Evolutionary conservation across 1,140 invertebrate species (phyloP), one percentile per base, ranked within the genome.

Genomic region (Eciton burchellii): DNA sequence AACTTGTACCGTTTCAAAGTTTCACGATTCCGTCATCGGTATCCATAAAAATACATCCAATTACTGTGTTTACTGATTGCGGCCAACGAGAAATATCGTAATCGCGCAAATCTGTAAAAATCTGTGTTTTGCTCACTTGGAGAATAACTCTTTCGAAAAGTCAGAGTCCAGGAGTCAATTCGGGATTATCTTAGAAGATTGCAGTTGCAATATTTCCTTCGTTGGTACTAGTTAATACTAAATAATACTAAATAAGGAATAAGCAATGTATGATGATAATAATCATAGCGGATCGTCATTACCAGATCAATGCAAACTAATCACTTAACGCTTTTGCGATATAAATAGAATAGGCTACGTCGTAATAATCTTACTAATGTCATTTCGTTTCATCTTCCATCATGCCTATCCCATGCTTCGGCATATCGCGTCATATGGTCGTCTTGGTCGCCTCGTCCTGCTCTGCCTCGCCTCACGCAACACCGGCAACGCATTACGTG

Each of bases 311-410:
- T 4, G 14, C 49, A 56, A 26, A 45, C 16, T n/a, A 73, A 45
- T 73, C 26, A 1, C 43, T 60, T 60, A 73, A 73, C 24, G 56
- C 41, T 73, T 29, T 19, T n/a, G 43, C 4, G 12, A 62, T 49
- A 62, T 21, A 63, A 76, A 49, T 74, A 52, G 26, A 60, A 16
- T 26, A 72, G 35, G 52, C 65, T 47, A n/a, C 45, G 21, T 60
- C 29, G 26, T 72, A 49, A 82, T 77, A 86, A 86, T 84, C 43
- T 45, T 90, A 92, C 87, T 91, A 91, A 92, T 92, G 54, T 87
- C 85, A 70, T 86, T 85, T 90, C 89, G 89, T 92, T 91, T 92
- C 89, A 90, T 92, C 91, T 90, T 90, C 84, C 89, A 91, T 90
- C 73, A 85, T 71, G 76, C 65, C 88, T 82, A 83, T 85, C 81